These are phyloP conservation scores for Eulacestoma nigropectus DNA, from an alignment of 2,113 vertebrate genomes.

Conservation along the genomic window DNA sequence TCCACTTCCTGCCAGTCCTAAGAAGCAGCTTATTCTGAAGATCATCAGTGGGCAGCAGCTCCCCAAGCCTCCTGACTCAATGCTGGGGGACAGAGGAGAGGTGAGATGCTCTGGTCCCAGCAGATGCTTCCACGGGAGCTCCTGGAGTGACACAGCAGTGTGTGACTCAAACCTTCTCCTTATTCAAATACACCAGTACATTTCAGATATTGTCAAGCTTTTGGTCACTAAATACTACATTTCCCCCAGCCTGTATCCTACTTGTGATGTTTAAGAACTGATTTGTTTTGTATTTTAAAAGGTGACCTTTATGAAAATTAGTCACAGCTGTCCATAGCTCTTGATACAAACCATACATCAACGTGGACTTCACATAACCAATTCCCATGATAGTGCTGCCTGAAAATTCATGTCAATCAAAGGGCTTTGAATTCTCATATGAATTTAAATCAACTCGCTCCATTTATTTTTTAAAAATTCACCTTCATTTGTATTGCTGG, in stretches of 20 bases:
- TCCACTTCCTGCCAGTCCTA: slow-evolving; percentile 91
- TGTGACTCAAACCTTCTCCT: not conserved
- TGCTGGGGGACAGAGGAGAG: slow-evolving; percentile 97
- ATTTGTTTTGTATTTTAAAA: not conserved
- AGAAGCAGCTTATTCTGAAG: slow-evolving; percentile 95
- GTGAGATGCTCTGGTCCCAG: slow-evolving; percentile 59
- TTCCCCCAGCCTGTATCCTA: not conserved
- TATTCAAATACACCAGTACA: not conserved
- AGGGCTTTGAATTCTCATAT: not conserved
- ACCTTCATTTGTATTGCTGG: not conserved
- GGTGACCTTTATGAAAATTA: not conserved
- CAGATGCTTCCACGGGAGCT: not conserved
- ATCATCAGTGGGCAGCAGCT: slow-evolving; percentile 97
- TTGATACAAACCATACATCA: not conserved
- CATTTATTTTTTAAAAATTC: not conserved
- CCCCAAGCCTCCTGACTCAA: slow-evolving; percentile 95
- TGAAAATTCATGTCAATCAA: not conserved
- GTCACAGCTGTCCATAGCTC: not conserved
- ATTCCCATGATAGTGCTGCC: not conserved
- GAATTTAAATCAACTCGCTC: not conserved
- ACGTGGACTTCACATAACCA: not conserved
- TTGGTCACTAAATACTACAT: not conserved
- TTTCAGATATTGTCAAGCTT: not conserved
- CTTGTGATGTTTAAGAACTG: not conserved
- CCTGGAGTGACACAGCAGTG: not conserved